Base-by-base conservation (phyloP, 2,888 invertebrate species). In the Proisotoma minuta region DNA sequence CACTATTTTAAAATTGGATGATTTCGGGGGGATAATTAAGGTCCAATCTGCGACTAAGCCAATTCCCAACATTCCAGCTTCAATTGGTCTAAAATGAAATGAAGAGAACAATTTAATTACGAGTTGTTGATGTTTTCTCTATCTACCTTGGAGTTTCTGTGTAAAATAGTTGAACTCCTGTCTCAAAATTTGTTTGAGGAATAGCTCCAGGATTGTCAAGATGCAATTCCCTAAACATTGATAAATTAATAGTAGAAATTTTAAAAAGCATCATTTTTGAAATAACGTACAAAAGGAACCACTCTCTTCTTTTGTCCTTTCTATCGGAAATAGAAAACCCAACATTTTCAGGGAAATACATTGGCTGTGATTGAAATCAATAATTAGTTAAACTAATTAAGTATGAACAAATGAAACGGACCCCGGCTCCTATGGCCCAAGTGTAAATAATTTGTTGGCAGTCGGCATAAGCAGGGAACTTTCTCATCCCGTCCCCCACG, bases 21-120 rank as follows among this genome's bases (percentile, higher is more conserved):
- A 90, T 58, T 83, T 82, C 0, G 93, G 92, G 2, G 93, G 93
- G 23, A 94, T 85, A 50, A 92, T 83, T 77, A 91, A 28, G 20
- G 1, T 88, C 87, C 1, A 91, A 84, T 0, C 87, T 86, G 1
- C 84, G 0, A 87, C 86, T 2, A 89, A 84, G 0, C 91, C 91
- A 0, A 88, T 85, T 10, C 86, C 86, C 61, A 93, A 79, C 27
- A 93, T 83, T 0, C 90, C 92, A 0, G 86, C 91, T 76, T 94
- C 93, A 75, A 89, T 84, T 15, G 82, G 78, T 1, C 93, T 62
- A 48, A n/a, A 24, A 23, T 48, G 18, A n/a, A 20, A 34, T 18
- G n/a, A 47, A 10, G 5, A 47, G 5, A 10, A 5, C 5, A 47
- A 15, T 10, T 34, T 34, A 10, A 34, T 34, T 34, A 34, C 34